Evolutionary conservation across 2,888 invertebrate species (phyloP).

Genomic region (Augochlorella aurata): DNA sequence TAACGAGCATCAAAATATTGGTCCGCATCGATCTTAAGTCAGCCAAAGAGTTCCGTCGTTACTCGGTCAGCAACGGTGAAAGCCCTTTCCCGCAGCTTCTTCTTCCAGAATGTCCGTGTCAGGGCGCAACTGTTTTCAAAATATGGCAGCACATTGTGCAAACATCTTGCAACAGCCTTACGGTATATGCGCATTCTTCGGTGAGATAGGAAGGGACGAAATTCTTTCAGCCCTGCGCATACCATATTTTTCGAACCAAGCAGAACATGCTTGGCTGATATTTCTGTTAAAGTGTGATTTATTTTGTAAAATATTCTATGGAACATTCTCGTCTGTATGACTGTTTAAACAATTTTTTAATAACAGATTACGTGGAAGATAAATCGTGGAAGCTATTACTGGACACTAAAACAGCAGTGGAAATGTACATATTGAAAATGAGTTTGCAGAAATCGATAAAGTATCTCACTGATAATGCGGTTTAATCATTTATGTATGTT

Average conservation of each 20-base stretch:
- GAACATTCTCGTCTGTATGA: background rate
- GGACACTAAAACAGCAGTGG: background rate
- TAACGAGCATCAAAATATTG: conserved; percentile 16
- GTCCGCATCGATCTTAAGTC: conserved; percentile 9
- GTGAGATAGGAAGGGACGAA: conserved; percentile 16
- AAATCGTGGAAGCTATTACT: background rate
- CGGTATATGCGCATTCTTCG: conserved; percentile 21
- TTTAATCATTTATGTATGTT: no score
- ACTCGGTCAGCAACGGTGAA: conserved; percentile 27
- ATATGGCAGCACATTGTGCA: conserved; percentile 11
- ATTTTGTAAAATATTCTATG: background rate
- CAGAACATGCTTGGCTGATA: background rate
- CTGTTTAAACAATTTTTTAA: background rate
- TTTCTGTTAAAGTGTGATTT: background rate
- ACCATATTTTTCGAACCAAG: background rate
- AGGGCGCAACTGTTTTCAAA: conserved; percentile 15
- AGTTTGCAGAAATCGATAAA: background rate
- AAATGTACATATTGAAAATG: background rate
- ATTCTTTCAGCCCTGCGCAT: background rate
- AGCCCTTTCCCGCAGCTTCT: background rate
- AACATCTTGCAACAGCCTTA: conserved; percentile 18
- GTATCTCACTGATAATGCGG: background rate
- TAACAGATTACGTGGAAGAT: background rate
- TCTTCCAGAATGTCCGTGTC: background rate
- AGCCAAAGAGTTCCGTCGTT: conserved; percentile 25